Percentiles rank a stretch among this genome's conserved stretches.
Conservation (phyloP, 2,113 vertebrate genomes). For the Silurus asotus region DNA sequence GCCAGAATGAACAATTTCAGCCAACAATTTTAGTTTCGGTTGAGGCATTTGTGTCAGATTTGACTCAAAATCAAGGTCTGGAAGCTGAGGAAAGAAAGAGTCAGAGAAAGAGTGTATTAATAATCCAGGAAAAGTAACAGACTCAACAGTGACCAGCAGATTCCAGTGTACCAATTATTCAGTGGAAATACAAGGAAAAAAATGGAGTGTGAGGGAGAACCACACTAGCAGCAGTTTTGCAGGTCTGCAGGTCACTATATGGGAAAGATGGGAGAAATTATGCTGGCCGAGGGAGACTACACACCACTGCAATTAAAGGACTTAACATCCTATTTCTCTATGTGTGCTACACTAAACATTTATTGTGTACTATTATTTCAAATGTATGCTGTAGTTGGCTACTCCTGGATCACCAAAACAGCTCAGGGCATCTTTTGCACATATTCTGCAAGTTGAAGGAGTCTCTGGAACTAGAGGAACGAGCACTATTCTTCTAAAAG, state of each 20-base stretch:
- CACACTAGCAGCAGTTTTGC: neutral
- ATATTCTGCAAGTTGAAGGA: no score
- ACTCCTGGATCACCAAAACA: neutral
- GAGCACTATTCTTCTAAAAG: neutral
- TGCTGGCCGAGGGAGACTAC: neutral
- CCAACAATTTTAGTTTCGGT: neutral
- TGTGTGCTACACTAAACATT: neutral
- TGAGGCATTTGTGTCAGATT: neutral
- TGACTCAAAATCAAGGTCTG: neutral
- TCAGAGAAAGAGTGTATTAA: slow-evolving; percentile 2
- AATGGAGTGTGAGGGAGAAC: neutral
- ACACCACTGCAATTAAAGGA: neutral
- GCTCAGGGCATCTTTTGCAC: no score
- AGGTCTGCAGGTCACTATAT: neutral
- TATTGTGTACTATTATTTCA: neutral
- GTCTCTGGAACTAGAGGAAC: neutral
- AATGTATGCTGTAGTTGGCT: neutral
- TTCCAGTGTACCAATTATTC: neutral
- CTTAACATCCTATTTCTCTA: neutral
- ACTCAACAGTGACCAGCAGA: neutral
- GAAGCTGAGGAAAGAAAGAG: neutral
- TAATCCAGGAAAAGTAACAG: neutral
- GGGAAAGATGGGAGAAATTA: neutral
- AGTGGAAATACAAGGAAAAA: neutral
- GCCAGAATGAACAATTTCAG: neutral